These are phyloP conservation scores for Agelastica alni DNA, from an alignment of 2,888 invertebrate species.

Conservation along the genomic window DNA sequence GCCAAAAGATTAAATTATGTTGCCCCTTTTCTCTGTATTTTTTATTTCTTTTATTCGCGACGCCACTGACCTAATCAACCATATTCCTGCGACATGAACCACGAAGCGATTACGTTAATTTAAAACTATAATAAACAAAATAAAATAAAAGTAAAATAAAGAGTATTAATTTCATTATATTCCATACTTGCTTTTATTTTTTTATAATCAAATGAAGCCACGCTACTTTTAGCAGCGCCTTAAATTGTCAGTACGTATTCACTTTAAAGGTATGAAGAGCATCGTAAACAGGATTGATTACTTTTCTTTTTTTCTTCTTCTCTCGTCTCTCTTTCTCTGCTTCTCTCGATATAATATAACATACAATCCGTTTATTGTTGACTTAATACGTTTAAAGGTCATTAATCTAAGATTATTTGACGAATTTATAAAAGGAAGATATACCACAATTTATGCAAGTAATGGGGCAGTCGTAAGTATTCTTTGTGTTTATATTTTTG, in stretches of 20 bases:
- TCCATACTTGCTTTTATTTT: constrained; percentile 23
- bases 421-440: no score
- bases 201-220: constrained; percentile 25
- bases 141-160: constrained; percentile 10
- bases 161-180: constrained; percentile 25
- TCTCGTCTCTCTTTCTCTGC: constrained; percentile 2
- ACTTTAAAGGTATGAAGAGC: constrained; percentile 28
- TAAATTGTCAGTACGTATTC: constrained; percentile 27
- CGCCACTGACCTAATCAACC: constrained; percentile 11
- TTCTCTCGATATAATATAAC: constrained; percentile 15
- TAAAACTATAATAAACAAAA: no score
- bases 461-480: no score
- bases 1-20: no score
- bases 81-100: constrained; percentile 8
- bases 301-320: constrained; percentile 17
- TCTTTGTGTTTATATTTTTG: no score
- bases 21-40: no score
- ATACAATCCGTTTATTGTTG: constrained; percentile 27
- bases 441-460: no score
- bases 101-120: constrained; percentile 2
- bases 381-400: constrained; percentile 30
- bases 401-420: constrained; percentile 17
- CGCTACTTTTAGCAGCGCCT: constrained; percentile 26
- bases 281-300: constrained; percentile 29
- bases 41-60: no score